Evolutionary conservation across 2,113 vertebrate genomes (phyloP).

Genomic region (Serilophus lunatus): DNA sequence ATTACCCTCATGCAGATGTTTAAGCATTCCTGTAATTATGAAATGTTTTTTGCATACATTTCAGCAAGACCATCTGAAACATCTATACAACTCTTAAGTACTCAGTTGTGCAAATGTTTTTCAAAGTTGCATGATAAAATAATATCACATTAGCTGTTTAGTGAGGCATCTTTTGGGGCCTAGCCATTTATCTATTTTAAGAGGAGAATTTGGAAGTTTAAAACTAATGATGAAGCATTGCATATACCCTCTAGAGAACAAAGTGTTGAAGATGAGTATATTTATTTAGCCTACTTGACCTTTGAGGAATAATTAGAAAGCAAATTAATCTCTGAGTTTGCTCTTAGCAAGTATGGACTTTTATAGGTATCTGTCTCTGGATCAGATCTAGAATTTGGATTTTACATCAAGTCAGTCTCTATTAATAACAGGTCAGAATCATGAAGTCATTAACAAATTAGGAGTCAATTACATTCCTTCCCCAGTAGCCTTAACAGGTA

Average conservation of each 20-base stretch:
- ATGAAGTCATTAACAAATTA: neutral
- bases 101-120: neutral
- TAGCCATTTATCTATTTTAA: neutral
- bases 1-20: neutral
- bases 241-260: neutral
- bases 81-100: neutral
- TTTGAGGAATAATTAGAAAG: neutral
- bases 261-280: neutral
- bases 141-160: neutral
- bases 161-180: neutral
- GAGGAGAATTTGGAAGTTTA: neutral
- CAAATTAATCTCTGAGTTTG: neutral
- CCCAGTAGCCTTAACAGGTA: neutral
- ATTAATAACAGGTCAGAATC: neutral
- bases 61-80: neutral
- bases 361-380: neutral
- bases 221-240: neutral
- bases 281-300: neutral
- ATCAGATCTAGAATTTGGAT: neutral
- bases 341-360: neutral
- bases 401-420: neutral
- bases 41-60: neutral
- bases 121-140: neutral
- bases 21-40: neutral
- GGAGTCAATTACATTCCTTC: neutral